Conservation (phyloP, 2,888 invertebrate species). For the Tetragonula carbonaria region DNA sequence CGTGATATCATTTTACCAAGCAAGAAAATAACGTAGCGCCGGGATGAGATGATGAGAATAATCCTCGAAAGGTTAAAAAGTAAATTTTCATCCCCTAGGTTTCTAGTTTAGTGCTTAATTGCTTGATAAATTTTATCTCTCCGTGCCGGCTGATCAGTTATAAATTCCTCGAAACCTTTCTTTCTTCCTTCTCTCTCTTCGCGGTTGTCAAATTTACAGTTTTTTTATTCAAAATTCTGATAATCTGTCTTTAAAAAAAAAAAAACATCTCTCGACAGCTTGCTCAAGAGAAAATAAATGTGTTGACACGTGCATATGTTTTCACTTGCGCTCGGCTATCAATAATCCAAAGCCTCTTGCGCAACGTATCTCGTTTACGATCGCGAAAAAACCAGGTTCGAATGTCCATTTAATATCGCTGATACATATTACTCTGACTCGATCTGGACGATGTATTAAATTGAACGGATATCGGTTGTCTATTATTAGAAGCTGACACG, state of each 20-base stretch:
- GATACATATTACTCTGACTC: not conserved
- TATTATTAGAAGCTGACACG: not conserved
- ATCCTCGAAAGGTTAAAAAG: not conserved
- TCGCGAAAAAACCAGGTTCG: not conserved
- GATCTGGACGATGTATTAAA: not conserved
- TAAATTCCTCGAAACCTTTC: not conserved
- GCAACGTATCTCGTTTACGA: not conserved
- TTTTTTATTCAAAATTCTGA: not conserved
- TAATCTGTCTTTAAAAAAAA: not conserved
- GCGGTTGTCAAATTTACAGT: not conserved
- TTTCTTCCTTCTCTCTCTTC: not conserved
- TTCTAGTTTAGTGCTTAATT: not conserved
- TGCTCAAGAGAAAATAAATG: not conserved
- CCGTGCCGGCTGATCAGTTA: not conserved
- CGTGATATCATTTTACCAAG: not conserved
- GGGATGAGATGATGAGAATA: no score
- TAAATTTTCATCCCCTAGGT: not conserved
- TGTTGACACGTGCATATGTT: not conserved
- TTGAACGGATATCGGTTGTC: not conserved
- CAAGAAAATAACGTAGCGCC: not conserved
- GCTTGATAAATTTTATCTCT: not conserved
- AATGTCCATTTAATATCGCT: not conserved
- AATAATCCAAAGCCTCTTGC: constrained; percentile 2
- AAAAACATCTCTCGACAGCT: not conserved
- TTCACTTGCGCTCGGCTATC: not conserved